phyloP scores from a whole-genome alignment of 1,140 invertebrate genomes.

The Pseudomyrmex sp. region DNA sequence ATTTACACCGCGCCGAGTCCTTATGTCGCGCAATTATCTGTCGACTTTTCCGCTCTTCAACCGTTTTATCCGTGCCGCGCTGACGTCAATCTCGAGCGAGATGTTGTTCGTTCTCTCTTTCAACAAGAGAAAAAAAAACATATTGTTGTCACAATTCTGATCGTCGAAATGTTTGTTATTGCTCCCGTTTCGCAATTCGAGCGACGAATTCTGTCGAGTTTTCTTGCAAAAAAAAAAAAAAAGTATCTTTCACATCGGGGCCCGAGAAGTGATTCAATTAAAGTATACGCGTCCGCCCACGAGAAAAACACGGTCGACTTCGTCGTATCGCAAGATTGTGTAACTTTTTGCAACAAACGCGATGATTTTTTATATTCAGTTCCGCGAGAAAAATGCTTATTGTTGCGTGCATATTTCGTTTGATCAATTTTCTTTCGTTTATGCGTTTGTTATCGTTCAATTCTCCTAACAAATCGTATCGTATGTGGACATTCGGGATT shows the following conservation, averaged over 20 bases:
- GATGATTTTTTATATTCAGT: not conserved
- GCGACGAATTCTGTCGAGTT: not conserved
- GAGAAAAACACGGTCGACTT: not conserved
- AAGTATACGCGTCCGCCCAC: not conserved
- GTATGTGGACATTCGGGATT: not conserved
- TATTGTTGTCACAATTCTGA: not conserved
- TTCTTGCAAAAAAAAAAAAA: not conserved
- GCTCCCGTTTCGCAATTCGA: not conserved
- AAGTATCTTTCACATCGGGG: not conserved
- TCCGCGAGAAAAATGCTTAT: not conserved
- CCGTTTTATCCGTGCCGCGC: not conserved
- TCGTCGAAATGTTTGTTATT: not conserved
- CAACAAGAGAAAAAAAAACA: not conserved
- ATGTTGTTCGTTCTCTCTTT: not conserved
- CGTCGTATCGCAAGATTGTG: conserved; percentile 15
- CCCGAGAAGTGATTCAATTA: conserved; percentile 19
- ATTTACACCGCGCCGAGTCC: conserved; percentile 6
- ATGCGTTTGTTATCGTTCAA: not conserved
- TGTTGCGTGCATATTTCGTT: not conserved
- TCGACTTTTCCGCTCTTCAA: not conserved
- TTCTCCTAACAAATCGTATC: conserved; percentile 16
- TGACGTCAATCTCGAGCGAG: not conserved
- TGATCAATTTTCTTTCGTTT: not conserved
- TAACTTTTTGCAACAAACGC: not conserved
- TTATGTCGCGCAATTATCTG: not conserved